Evolutionary conservation across 1,140 invertebrate genomes (phyloP).

Genomic region (Papilio aristodemus): DNA sequence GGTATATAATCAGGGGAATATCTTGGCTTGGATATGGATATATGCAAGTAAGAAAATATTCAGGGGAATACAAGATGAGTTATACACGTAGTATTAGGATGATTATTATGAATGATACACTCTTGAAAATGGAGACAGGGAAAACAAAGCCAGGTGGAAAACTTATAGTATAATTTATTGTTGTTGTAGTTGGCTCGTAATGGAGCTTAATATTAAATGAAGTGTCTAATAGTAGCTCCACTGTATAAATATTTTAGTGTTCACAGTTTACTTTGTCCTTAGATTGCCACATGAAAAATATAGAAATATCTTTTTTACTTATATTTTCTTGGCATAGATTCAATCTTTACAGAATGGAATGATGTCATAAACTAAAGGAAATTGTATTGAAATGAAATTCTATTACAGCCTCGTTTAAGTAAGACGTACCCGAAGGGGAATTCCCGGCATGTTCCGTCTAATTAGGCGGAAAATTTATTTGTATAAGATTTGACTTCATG

Average conservation of each 20-base stretch:
- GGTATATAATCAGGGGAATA: too few species aligned
- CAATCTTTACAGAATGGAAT: background rate
- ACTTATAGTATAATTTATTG: background rate
- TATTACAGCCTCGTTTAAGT: background rate
- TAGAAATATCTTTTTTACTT: too few species aligned
- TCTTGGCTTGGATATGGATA: too few species aligned
- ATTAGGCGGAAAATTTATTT: conserved; percentile 10
- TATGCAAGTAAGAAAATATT: too few species aligned
- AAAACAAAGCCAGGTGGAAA: background rate
- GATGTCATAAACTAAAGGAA: conserved; percentile 7
- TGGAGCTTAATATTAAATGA: conserved; percentile 2
- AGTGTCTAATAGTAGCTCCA: background rate
- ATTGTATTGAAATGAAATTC: background rate
- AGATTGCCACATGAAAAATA: too few species aligned
- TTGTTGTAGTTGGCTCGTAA: background rate
- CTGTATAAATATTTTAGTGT: background rate
- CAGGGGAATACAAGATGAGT: too few species aligned
- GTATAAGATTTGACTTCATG: background rate
- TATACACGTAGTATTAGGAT: too few species aligned
- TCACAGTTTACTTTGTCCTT: background rate
- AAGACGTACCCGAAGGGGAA: background rate
- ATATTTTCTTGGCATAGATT: too few species aligned
- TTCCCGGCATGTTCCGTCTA: background rate
- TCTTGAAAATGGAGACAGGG: too few species aligned
- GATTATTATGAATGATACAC: too few species aligned